A percentile compares a stretch with the other conserved stretches of the same genome.
These are phyloP conservation scores for Ametastegia equiseti DNA, from an alignment of 2,888 invertebrate species.

Conservation along the genomic window DNA sequence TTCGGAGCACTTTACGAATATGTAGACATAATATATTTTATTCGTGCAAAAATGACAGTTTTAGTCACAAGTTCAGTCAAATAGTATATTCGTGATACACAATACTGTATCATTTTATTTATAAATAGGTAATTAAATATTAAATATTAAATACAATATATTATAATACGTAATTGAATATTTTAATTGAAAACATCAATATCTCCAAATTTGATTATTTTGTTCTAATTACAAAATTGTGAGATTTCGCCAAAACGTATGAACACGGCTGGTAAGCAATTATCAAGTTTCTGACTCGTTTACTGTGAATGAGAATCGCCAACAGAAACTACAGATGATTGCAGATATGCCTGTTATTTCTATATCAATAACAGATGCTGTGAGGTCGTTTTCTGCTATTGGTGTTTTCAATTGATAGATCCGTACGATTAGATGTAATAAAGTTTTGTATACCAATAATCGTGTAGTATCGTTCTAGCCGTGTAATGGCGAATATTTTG, in stretches of 20 bases:
- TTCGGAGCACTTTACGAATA: neutral
- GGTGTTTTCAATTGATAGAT: conserved; percentile 27
- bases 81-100: neutral
- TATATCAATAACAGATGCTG: neutral
- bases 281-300: neutral
- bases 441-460: conserved; percentile 46
- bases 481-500: neutral
- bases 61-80: neutral
- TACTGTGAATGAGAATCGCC: neutral
- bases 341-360: neutral
- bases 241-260: neutral
- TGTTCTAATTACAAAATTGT: neutral
- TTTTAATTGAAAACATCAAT: conserved; percentile 33
- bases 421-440: conserved; percentile 9
- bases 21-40: neutral
- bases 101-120: neutral
- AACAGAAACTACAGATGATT: neutral
- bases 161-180: neutral
- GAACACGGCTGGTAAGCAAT: neutral
- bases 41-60: conserved; percentile 4
- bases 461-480: conserved; percentile 22
- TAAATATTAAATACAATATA: neutral
- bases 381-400: neutral
- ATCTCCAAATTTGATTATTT: neutral
- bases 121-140: conserved; percentile 15